A percentile compares a stretch with the other conserved stretches of the same genome.
Evolutionary conservation across 2,888 invertebrate species (phyloP).

Genomic region (Eupithecia exiguata): DNA sequence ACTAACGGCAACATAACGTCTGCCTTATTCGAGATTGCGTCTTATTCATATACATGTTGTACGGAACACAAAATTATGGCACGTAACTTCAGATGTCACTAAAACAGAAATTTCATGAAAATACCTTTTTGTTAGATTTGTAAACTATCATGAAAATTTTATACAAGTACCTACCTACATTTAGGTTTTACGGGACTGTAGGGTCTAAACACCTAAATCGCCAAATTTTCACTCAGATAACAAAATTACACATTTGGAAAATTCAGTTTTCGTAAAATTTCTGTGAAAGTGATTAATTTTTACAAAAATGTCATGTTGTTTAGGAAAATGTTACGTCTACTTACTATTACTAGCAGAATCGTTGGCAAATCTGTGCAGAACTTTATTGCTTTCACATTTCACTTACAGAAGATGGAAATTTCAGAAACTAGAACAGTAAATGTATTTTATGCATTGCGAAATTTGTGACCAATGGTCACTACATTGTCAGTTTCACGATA

Average conservation of each 20-base stretch:
- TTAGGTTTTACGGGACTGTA: neutral
- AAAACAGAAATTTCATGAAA: constrained; percentile 23
- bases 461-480: neutral
- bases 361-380: constrained; percentile 36
- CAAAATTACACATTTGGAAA: neutral
- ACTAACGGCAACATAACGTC: constrained; percentile 40
- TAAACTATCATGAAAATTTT: neutral
- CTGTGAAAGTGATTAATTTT: constrained; percentile 39
- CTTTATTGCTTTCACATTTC: neutral
- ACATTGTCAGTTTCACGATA: neutral
- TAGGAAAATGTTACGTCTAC: constrained; percentile 53
- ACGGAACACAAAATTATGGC: constrained; percentile 75
- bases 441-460: neutral
- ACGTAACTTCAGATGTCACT: constrained; percentile 75
- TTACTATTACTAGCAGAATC: constrained; percentile 48
- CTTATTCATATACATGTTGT: constrained; percentile 43
- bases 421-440: neutral
- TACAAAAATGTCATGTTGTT: constrained; percentile 64
- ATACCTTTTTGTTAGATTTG: neutral
- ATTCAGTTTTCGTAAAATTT: too few relatives aligned
- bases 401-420: neutral
- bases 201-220: neutral
- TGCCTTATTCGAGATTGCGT: constrained; percentile 64
- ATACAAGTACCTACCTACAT: neutral
- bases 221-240: neutral